A percentile compares a stretch with the other conserved stretches of the same genome.
phyloP scores from a whole-genome alignment of 2,888 invertebrate genomes.

The Cantharis flavilabris region DNA sequence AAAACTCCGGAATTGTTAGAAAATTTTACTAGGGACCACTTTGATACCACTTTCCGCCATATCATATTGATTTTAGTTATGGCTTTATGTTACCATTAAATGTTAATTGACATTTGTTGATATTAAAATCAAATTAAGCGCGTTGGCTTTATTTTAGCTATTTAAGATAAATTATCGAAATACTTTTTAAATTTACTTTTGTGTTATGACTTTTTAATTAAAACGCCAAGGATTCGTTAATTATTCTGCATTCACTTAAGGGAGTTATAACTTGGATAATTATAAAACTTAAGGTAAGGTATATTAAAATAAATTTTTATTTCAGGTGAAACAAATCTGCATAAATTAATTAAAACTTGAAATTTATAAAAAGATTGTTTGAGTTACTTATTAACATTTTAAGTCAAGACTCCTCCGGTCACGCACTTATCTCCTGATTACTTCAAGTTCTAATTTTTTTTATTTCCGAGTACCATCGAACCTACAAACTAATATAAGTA shows the following conservation, averaged over 20 bases:
- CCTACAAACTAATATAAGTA: neutral
- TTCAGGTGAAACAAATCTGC: neutral
- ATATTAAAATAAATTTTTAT: neutral
- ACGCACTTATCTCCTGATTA: neutral
- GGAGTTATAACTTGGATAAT: neutral
- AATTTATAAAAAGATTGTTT: neutral
- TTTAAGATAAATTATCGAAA: neutral
- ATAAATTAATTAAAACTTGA: neutral
- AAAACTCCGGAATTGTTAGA: conserved; percentile 1
- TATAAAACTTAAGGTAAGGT: neutral
- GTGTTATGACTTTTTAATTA: neutral
- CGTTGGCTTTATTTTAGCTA: neutral
- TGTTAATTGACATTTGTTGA: neutral
- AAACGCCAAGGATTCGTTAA: neutral
- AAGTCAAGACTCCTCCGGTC: neutral
- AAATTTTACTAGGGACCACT: conserved; percentile 2
- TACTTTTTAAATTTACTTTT: neutral
- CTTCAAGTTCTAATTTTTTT: too few relatives aligned
- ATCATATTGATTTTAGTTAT: neutral
- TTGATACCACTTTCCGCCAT: neutral
- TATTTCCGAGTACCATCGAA: neutral
- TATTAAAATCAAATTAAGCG: neutral
- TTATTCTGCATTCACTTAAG: neutral
- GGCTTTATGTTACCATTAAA: neutral
- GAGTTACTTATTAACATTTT: neutral